Percentiles rank a stretch among this genome's conserved stretches.
Conservation (phyloP, 2,113 vertebrate genomes). For the Stictonetta naevosa region DNA sequence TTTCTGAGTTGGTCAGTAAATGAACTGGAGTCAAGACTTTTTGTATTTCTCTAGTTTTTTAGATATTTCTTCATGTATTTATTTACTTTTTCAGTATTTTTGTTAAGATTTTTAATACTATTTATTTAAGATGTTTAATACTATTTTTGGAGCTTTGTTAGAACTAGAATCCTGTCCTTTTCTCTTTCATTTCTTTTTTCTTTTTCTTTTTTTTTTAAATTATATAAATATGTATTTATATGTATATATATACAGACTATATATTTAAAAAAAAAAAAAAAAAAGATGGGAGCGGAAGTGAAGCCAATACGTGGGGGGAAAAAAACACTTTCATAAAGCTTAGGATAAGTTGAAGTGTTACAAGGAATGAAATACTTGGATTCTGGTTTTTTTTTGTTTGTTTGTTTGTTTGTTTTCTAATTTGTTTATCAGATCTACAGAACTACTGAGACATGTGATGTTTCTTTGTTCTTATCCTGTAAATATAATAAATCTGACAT, state of each 20-base stretch:
- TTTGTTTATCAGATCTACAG: background rate
- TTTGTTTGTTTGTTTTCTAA: no score
- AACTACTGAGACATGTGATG: background rate
- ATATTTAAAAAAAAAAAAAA: background rate
- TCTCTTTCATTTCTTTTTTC: background rate
- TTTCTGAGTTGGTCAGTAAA: background rate
- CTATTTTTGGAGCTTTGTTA: background rate
- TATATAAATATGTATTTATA: no score
- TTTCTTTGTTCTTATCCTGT: background rate
- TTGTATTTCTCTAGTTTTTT: background rate
- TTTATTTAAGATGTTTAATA: background rate
- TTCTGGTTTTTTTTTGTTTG: background rate
- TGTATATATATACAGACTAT: background rate
- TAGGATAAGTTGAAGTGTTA: background rate
- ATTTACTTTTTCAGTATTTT: background rate
- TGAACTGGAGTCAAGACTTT: background rate
- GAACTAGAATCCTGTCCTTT: background rate
- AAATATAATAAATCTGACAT: background rate
- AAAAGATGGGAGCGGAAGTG: background rate
- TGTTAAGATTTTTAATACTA: background rate
- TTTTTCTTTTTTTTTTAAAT: background rate
- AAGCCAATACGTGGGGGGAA: background rate
- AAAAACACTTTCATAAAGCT: background rate
- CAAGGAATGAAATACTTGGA: background rate
- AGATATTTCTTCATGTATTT: background rate